Base-by-base conservation (phyloP, 2,113 vertebrate genomes). In the Triplophysa tibetana region DNA sequence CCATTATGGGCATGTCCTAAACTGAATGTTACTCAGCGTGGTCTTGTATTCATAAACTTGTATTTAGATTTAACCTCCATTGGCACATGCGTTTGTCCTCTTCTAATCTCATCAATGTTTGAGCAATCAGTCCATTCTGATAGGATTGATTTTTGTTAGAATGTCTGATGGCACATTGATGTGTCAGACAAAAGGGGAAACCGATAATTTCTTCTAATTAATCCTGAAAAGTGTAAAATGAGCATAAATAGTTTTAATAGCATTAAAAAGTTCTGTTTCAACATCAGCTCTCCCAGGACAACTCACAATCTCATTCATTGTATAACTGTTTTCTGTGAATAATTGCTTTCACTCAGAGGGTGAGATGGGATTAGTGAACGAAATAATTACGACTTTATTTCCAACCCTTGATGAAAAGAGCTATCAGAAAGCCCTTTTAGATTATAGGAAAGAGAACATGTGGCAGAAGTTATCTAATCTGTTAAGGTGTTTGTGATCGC, bases 31-130 rank as follows among this genome's bases (percentile, higher is more conserved):
- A 54, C 38, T 26, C 75, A 54, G 66, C n/a, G 26, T 70, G 64
- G 16, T 48, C 41, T 67, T 21, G 41, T 24, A 61, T 64, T 81
- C 52, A 63, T 52, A 19, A 63, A 68, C 64, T 45, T 58, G 33
- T 8, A 38, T 38, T 38, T 38, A 82, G 80, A 79, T 81, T 81
- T 82, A 79, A 17, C 33, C 45, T 45, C 63, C 19, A 41, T 52
- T 54, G 75, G 77, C 72, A 79, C 83, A 84, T 63, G 70, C 70
- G 77, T 84, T 82, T 43, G 26, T 45, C 69, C 63, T 58, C 33
- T 45, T 75, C n/a, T 84, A 84, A 84, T 84, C 79, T 84, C 58
- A 16, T 81, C 77, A 64, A 79, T 70, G 58, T 61, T 84, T 72
- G 65, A 65, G 67, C 50, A 70, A 66, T 66, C 24, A 65, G 74